Base-by-base conservation (phyloP, 2,113 vertebrate species). In the Ameiurus melas region DNA sequence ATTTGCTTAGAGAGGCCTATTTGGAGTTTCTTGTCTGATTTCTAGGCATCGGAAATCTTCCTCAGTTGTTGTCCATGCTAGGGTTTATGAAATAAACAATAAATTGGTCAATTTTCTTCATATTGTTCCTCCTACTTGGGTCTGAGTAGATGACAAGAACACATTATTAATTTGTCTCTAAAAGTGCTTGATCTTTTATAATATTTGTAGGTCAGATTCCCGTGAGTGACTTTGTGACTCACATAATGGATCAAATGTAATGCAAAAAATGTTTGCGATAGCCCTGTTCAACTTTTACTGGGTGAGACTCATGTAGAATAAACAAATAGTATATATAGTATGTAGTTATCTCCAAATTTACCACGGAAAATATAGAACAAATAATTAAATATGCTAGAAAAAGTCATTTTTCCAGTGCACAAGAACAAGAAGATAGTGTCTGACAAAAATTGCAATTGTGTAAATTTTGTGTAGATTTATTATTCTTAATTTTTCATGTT, bases 31-130 rank as follows among this genome's bases (percentile, higher is more conserved):
- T 14, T 43, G 0, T 47, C 47, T 51, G 13, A 6, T 5, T 19
- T 22, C 6, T 13, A 25, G 22, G 75, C 14, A 78, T 25, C 22
- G 47, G 12, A 27, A 4, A 77, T 47, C 20, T 33, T 33, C 33
- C 22, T 57, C 43, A 36, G 22, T 85, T 4, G 47, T 62, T 85
- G 83, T 94, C 94, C 2, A 92, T 5, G 70, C 94, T 95, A 89
- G 75, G 55, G 83, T 73, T 55, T 19, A 51, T 47, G 39, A 85
- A 66, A 75, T 33, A 78, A 17, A 83, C 9, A 60, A n/a, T 68
- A 12, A 68, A 16, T 33, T 68, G 5, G 13, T 70, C 58, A 85
- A 51, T 57, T 25, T 43, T 7, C 17, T 73, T 16, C 20, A 22
- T 22, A 25, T 68, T 68, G 19, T 62, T 84, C 20, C 8, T 27